Conservation (phyloP, 2,113 vertebrate species). For the Pongo abelii region DNA sequence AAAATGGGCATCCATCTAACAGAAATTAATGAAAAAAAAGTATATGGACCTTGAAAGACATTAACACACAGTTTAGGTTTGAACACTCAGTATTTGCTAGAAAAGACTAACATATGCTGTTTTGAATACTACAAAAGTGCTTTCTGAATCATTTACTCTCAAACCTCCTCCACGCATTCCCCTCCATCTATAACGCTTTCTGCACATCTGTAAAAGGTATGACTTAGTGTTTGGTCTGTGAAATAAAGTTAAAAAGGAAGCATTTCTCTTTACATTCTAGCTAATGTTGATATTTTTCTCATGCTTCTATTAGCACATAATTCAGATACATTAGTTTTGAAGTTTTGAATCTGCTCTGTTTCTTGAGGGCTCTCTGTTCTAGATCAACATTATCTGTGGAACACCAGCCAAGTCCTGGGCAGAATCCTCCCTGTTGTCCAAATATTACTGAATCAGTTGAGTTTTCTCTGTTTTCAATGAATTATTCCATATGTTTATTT, state of each 20-base stretch:
- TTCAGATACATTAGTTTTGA: neutral
- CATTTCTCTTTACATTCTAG: neutral
- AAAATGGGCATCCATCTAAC: neutral
- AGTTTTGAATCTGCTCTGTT: neutral
- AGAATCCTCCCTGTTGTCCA: neutral
- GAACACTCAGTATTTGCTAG: neutral
- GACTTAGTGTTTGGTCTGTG: neutral
- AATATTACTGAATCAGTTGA: neutral
- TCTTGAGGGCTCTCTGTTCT: neutral
- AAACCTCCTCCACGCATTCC: neutral
- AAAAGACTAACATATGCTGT: neutral
- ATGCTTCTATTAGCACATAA: neutral
- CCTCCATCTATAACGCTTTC: neutral
- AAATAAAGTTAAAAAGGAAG: neutral
- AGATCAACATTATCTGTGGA: neutral
- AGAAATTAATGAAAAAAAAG: neutral
- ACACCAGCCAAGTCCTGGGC: neutral
- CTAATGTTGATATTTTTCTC: neutral
- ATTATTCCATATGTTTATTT: neutral
- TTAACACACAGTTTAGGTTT: neutral
- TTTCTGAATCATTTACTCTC: neutral
- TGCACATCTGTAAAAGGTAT: neutral
- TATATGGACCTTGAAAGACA: neutral
- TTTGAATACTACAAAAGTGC: neutral
- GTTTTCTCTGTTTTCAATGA: constrained; percentile 8